Conservation (phyloP, 2,113 vertebrate genomes). For the Tychaedon coryphoeus region DNA sequence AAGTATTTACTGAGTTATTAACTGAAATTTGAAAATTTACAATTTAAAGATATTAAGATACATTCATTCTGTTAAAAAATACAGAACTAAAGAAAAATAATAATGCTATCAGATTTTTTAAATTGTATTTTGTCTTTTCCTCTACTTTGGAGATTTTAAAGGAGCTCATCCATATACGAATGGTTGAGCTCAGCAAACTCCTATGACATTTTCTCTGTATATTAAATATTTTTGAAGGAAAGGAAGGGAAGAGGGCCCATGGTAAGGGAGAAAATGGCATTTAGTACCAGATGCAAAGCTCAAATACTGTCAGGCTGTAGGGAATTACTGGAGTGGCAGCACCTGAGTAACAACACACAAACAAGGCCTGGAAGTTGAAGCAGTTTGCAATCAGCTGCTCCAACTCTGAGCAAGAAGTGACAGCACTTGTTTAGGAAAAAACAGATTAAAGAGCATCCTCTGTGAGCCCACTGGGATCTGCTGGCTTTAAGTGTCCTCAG, state of each 20-base stretch:
- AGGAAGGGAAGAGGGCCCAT: background rate
- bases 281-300: background rate
- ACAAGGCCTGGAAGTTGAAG: background rate
- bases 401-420: background rate
- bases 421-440: background rate
- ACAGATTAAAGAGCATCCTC: background rate
- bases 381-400: background rate
- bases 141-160: background rate
- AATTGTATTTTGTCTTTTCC: background rate
- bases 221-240: background rate
- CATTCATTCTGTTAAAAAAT: background rate
- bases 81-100: background rate
- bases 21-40: background rate
- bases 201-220: background rate
- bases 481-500: background rate
- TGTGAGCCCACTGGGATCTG: background rate
- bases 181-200: background rate
- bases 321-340: background rate
- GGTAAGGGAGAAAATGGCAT: background rate
- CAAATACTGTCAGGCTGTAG: background rate
- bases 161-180: background rate
- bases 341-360: background rate
- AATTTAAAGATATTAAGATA: background rate
- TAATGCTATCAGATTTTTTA: background rate
- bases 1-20: background rate